A percentile compares a stretch with the other conserved stretches of the same genome.
phyloP scores from a whole-genome alignment of 1,140 invertebrate genomes.

The Achatina immaculata region DNA sequence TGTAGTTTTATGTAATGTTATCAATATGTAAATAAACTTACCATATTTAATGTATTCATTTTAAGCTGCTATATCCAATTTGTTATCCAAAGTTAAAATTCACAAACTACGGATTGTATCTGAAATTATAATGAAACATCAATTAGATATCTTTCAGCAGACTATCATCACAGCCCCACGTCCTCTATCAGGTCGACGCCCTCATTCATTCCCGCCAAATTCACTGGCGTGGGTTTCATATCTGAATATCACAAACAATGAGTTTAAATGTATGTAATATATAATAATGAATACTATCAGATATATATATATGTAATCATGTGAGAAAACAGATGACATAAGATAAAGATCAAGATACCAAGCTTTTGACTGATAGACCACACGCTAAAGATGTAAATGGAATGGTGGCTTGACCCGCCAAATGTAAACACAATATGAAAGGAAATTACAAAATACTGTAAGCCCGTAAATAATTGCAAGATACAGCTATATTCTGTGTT shows the following conservation, averaged over 20 bases:
- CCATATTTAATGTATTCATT: too few relatives aligned
- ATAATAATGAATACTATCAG: background rate
- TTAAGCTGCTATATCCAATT: too few relatives aligned
- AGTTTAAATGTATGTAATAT: too few relatives aligned
- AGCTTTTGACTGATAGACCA: background rate
- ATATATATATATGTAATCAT: background rate
- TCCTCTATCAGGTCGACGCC: constrained; percentile 23
- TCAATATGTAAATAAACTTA: too few relatives aligned
- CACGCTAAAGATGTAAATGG: constrained; percentile 1
- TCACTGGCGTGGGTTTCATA: background rate
- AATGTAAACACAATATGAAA: background rate
- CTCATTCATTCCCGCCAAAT: constrained; percentile 30
- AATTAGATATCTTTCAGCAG: background rate
- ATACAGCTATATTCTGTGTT: too few relatives aligned
- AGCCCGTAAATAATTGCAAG: too few relatives aligned
- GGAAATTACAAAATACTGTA: background rate
- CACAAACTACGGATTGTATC: background rate
- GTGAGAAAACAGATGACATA: background rate
- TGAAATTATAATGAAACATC: background rate
- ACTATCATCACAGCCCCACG: background rate
- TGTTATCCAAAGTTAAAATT: too few relatives aligned
- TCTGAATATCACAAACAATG: background rate
- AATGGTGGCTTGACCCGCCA: background rate
- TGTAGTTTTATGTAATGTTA: too few relatives aligned
- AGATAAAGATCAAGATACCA: background rate